A percentile compares a stretch with the other conserved stretches of the same genome.
These are phyloP conservation scores for Cheumatopsyche charites DNA, from an alignment of 1,140 invertebrate genomes.

Conservation along the genomic window DNA sequence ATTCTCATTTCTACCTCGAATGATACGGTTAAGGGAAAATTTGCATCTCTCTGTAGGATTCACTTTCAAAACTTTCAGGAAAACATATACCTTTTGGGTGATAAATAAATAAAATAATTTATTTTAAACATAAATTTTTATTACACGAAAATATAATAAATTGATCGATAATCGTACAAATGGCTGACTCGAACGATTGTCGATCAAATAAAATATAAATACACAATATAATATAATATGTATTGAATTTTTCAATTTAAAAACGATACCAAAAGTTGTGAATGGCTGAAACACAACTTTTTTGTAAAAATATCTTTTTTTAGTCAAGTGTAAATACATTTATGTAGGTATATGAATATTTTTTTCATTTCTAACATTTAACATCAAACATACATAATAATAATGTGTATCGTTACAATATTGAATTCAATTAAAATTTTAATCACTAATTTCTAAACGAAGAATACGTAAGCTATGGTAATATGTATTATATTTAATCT, in stretches of 20 bases:
- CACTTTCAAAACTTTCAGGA: no score
- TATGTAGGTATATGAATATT: slow-evolving; percentile 48
- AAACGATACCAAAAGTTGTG: slow-evolving; percentile 41
- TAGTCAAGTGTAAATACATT: slow-evolving; percentile 43
- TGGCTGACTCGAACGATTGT: slow-evolving; percentile 42
- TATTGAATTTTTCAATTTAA: background rate
- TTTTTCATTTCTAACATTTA: slow-evolving; percentile 44
- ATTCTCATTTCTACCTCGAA: no score
- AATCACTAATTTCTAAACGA: slow-evolving; percentile 4
- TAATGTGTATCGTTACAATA: background rate
- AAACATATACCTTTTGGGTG: no score
- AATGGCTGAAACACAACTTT: slow-evolving; percentile 41
- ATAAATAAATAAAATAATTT: slow-evolving; percentile 1
- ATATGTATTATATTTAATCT: no score
- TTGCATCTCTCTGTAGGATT: no score
- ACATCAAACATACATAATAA: slow-evolving; percentile 39
- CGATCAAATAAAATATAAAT: slow-evolving; percentile 26
- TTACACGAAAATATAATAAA: slow-evolving; percentile 24
- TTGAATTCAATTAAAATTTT: slow-evolving; percentile 27
- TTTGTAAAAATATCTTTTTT: slow-evolving; percentile 39
- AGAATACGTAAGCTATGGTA: slow-evolving; percentile 15
- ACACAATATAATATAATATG: slow-evolving; percentile 19
- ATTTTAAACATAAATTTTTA: slow-evolving; percentile 42
- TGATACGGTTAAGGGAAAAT: no score
- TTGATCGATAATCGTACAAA: slow-evolving; percentile 31